Conservation (phyloP, 2,888 invertebrate genomes). For the Rhogogaster chlorosoma region DNA sequence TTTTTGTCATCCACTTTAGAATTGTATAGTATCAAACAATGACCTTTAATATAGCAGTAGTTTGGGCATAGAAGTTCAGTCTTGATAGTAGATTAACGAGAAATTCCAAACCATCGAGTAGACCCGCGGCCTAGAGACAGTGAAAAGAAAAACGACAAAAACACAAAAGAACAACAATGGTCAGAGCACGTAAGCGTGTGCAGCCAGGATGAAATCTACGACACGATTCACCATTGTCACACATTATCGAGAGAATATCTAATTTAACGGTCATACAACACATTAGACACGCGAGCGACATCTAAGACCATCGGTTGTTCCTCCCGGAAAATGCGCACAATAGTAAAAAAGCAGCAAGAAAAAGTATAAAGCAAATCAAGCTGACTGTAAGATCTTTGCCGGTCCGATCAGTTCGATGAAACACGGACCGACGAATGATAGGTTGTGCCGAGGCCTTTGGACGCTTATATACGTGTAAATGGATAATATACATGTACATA, state of each 20-base stretch:
- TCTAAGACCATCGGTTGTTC: slow-evolving; percentile 24
- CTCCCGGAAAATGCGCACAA: slow-evolving; percentile 35
- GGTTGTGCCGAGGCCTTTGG: neutral
- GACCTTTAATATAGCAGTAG: neutral
- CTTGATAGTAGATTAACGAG: slow-evolving; percentile 21
- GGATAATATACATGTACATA: neutral
- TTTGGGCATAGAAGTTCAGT: neutral
- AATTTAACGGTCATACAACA: slow-evolving; percentile 48
- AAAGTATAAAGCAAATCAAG: slow-evolving; percentile 31
- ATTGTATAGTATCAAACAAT: slow-evolving; percentile 28
- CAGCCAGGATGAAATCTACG: slow-evolving; percentile 38
- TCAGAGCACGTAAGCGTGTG: slow-evolving; percentile 24
- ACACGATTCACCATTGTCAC: slow-evolving; percentile 42
- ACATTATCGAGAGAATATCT: slow-evolving; percentile 38
- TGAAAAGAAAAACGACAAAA: slow-evolving; percentile 18
- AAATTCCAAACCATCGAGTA: slow-evolving; percentile 18
- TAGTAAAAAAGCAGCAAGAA: slow-evolving; percentile 16
- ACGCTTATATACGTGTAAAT: neutral
- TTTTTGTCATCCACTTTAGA: neutral
- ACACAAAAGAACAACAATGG: slow-evolving; percentile 6
- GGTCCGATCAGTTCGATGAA: slow-evolving; percentile 33
- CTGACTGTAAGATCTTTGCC: slow-evolving; percentile 28
- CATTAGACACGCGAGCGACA: slow-evolving; percentile 44
- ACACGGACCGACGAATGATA: slow-evolving; percentile 25
- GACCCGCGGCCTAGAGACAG: neutral